These are phyloP conservation scores for Turnix velox DNA, from an alignment of 2,113 vertebrate species.

Conservation along the genomic window DNA sequence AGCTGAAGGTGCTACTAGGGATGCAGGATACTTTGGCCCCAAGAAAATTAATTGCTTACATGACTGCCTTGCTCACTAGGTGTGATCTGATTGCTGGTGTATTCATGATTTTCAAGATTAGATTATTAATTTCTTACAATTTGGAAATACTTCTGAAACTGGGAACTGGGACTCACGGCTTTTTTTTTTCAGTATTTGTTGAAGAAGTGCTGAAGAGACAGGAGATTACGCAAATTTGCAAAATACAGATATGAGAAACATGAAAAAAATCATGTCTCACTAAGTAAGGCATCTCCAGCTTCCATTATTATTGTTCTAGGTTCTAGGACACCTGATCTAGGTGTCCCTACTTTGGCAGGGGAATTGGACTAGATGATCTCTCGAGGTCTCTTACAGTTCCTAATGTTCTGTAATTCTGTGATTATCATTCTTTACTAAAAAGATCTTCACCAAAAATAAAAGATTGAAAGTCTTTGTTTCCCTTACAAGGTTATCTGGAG, in stretches of 20 bases:
- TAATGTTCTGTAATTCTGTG: too few relatives aligned
- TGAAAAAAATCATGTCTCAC: neutral
- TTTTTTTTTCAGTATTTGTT: neutral
- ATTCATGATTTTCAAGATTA: neutral
- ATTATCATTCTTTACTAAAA: neutral
- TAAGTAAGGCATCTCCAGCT: neutral
- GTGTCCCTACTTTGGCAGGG: too few relatives aligned
- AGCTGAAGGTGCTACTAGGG: neutral
- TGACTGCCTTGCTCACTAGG: neutral
- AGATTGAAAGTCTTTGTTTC: neutral
- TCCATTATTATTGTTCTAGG: neutral
- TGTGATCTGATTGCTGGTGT: neutral
- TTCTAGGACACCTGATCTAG: too few relatives aligned
- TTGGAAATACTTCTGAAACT: neutral
- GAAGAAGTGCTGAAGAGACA: neutral
- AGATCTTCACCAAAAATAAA: neutral
- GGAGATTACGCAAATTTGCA: neutral
- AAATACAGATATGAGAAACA: neutral
- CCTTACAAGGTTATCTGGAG: neutral
- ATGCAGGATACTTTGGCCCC: neutral
- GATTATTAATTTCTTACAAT: neutral
- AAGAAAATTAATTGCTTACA: neutral
- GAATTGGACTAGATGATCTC: too few relatives aligned
- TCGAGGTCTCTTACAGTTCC: too few relatives aligned
- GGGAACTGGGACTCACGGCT: neutral